A percentile compares a stretch with the other conserved stretches of the same genome.
Evolutionary conservation across 2,888 invertebrate species (phyloP).

Genomic region (Ormyrus pomaceus): DNA sequence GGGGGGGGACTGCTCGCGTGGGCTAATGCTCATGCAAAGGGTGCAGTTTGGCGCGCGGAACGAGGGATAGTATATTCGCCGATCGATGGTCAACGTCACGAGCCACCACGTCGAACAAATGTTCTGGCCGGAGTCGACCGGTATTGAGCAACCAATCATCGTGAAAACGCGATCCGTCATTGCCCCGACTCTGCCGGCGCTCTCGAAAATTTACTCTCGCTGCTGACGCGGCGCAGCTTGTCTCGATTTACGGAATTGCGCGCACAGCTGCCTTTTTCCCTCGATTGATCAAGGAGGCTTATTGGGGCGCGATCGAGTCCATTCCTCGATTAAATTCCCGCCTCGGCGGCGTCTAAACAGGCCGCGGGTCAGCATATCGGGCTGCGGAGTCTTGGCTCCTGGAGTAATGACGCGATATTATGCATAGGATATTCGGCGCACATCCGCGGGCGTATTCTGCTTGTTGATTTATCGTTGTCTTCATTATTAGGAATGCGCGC

Average conservation of each 20-base stretch:
- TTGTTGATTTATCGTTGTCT: constrained; percentile 76
- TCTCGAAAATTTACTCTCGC: neutral
- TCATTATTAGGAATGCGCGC: constrained; percentile 76
- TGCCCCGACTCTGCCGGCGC: constrained; percentile 47
- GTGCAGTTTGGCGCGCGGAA: constrained; percentile 60
- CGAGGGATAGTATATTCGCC: constrained; percentile 58
- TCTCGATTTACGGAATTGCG: constrained; percentile 22
- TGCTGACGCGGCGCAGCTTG: neutral
- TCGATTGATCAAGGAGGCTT: constrained; percentile 42
- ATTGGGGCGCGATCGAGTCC: constrained; percentile 24
- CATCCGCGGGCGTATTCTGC: constrained; percentile 75
- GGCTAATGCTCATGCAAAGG: constrained; percentile 50
- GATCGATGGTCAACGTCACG: constrained; percentile 73
- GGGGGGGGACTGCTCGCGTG: constrained; percentile 50
- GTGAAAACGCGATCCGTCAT: constrained; percentile 68
- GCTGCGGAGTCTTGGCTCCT: constrained; percentile 6
- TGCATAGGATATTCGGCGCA: constrained; percentile 75
- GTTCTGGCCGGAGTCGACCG: constrained; percentile 65
- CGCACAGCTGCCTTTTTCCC: constrained; percentile 33
- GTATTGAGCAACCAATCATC: constrained; percentile 69
- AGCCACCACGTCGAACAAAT: constrained; percentile 72
- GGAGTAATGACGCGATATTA: constrained; percentile 74
- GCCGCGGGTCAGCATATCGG: neutral
- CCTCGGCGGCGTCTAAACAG: neutral
- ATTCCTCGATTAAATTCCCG: constrained; percentile 19